Evolutionary conservation across 1,140 invertebrate species (phyloP).

Genomic region (Camponotus pennsylvanicus): DNA sequence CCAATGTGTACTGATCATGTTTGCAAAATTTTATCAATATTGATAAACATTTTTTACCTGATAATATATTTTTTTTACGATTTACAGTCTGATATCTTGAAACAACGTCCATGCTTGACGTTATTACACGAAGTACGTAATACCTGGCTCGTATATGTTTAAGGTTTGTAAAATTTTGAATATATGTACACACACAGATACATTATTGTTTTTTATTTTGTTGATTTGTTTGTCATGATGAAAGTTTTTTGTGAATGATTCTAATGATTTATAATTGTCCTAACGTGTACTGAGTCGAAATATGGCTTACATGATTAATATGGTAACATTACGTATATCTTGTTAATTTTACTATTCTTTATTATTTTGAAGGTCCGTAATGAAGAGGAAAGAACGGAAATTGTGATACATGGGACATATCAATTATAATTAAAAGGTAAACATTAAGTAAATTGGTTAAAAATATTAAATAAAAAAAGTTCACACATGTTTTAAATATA

Average conservation of each 20-base stretch:
- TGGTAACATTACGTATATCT: not conserved
- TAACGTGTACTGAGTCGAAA: constrained; percentile 44
- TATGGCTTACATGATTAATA: not conserved
- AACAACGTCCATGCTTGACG: too few species aligned
- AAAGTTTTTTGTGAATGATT: constrained; percentile 46
- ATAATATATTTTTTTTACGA: not conserved
- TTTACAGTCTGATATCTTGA: constrained; percentile 45
- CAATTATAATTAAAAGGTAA: not conserved
- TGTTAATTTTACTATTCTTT: not conserved
- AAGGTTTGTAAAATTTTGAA: constrained; percentile 39
- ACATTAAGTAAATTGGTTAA: not conserved
- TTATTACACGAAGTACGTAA: not conserved
- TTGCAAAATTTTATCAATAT: not conserved
- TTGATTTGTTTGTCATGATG: constrained; percentile 21
- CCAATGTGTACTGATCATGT: not conserved
- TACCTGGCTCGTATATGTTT: not conserved
- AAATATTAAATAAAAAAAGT: constrained; percentile 26
- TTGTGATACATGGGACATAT: not conserved
- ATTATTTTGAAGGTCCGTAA: not conserved
- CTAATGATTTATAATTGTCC: not conserved
- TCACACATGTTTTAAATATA: not conserved
- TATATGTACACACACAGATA: not conserved
- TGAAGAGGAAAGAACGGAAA: constrained; percentile 1
- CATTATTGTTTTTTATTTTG: not conserved
- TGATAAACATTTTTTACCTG: not conserved